Evolutionary conservation across 2,113 vertebrate species (phyloP).

Genomic region (Oenanthe melanoleuca): DNA sequence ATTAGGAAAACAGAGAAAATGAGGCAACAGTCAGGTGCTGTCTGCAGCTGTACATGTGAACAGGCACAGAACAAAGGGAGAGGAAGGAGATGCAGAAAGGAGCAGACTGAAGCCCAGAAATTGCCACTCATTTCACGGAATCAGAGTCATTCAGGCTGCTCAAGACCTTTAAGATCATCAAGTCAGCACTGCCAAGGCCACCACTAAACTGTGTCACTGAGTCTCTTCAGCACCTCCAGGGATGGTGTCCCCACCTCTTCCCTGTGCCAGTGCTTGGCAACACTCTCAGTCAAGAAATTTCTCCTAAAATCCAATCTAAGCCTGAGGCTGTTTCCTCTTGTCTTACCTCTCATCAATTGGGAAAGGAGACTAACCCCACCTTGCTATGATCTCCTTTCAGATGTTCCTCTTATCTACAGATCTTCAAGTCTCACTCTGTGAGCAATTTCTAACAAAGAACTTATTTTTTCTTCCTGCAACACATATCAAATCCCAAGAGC

Average conservation of each 20-base stretch:
- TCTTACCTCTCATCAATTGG: background rate
- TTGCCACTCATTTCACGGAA: background rate
- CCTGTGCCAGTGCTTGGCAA: background rate
- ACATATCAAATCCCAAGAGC: background rate
- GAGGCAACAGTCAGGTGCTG: background rate
- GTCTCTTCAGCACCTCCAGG: background rate
- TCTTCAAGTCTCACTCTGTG: background rate
- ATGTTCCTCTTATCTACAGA: background rate
- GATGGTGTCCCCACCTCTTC: background rate
- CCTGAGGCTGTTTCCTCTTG: background rate
- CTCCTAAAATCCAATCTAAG: background rate
- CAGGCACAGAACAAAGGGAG: background rate
- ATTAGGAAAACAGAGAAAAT: background rate
- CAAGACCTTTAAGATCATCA: background rate
- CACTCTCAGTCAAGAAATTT: background rate
- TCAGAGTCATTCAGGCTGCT: background rate
- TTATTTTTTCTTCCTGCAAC: background rate
- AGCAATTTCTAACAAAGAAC: background rate
- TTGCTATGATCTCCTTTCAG: background rate
- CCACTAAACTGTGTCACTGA: background rate
- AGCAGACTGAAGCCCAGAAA: background rate
- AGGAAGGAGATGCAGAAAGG: background rate
- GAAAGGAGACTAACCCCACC: background rate
- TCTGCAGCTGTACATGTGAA: background rate
- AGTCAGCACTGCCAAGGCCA: background rate